phyloP scores from a whole-genome alignment of 2,888 invertebrate species.

The Drosophila rellima region DNA sequence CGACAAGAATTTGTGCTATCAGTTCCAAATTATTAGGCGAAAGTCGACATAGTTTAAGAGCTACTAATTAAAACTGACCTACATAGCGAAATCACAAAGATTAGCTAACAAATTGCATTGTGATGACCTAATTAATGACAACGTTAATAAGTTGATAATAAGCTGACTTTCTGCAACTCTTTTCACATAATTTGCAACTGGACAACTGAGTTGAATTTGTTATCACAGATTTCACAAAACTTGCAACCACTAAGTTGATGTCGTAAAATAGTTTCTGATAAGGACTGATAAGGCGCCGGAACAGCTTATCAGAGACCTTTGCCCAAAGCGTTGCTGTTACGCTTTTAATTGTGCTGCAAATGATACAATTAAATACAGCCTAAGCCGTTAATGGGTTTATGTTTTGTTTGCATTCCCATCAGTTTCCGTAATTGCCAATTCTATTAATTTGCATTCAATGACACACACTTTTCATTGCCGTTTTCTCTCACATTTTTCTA shows the following conservation, averaged over 20 bases:
- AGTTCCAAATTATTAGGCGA: neutral
- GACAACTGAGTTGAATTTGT: neutral
- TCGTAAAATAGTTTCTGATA: slow-evolving; percentile 47
- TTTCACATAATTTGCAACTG: neutral
- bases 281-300: slow-evolving; percentile 42
- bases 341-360: slow-evolving; percentile 14
- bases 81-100: slow-evolving; percentile 14
- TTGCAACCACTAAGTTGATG: neutral
- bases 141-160: neutral
- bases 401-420: neutral
- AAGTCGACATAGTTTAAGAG: neutral
- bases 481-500: slow-evolving; percentile 1
- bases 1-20: slow-evolving; percentile 15
- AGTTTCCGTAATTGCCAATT: neutral
- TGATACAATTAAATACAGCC: neutral
- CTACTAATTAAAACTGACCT: slow-evolving; percentile 30
- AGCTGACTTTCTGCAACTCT: neutral
- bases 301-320: slow-evolving; percentile 29
- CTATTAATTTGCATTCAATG: slow-evolving; percentile 25
- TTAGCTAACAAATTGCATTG: slow-evolving; percentile 1
- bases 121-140: neutral
- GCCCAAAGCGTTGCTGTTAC: neutral
- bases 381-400: slow-evolving; percentile 20
- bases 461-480: neutral
- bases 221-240: slow-evolving; percentile 6